Evolutionary conservation across 2,888 invertebrate species (phyloP), one percentile per base, ranked within the genome.

Genomic region (Eurytoma californica): DNA sequence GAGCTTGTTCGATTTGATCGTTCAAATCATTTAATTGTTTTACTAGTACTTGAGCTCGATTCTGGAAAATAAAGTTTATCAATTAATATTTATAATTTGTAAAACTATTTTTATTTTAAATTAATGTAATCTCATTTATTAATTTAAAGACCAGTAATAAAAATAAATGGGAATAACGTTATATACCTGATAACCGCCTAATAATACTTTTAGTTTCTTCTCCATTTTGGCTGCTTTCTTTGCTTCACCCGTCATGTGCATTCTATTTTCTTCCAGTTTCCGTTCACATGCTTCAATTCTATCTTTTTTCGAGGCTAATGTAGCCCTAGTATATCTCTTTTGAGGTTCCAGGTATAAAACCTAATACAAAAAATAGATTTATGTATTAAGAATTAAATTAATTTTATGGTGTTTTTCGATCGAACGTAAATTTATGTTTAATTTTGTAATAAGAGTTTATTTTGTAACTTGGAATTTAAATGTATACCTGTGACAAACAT

Each of bases 181-280:
- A 49, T 82, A 80, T 83, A 93, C 94, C 91, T 96, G 96, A 91
- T 97, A 97, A 12, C 97, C 97, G 12, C 96, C 98, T 4, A 98
- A 95, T n/a, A 99, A 92, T 77, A 99, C 96, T 91, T 98, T 95
- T 39, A 99, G 91, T 91, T 98, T 99, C 91, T 98, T 99, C 90
- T 99, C 99, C 93, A 98, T 95, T 91, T 98, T 99, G 0, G 97
- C 97, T 70, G 99, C 98, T 78, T 95, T 94, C 91, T 98, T 99
- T 0, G 99, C 98, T 91, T 99, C 97, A 83, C 95, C 95, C 0
- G 97, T 96, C 99, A 99, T 99, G 90, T 98, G 98, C 79, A 94
- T 94, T 83, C 98, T 93, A 90, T 99, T 98, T 88, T 96, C 95
- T 90, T 99, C 98, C 53, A 99, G 91, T 82, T 96, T 92, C 86